These are phyloP conservation scores for Glyphotaelius pellucidus DNA, from an alignment of 2,888 invertebrate genomes.

Conservation along the genomic window DNA sequence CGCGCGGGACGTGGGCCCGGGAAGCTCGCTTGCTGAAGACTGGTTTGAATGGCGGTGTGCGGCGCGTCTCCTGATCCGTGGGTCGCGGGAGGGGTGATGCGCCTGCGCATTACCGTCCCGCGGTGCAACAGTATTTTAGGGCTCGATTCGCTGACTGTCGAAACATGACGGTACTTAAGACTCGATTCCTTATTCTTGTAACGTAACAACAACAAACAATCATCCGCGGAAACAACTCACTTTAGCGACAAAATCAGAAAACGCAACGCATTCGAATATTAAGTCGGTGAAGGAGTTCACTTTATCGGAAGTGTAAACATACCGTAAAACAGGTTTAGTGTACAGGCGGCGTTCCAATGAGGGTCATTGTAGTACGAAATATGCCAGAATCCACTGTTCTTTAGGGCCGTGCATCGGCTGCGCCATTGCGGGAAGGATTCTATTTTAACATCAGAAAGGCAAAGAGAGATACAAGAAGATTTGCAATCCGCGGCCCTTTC, in stretches of 20 bases:
- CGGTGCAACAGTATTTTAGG: too few relatives aligned
- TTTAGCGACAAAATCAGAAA: neutral
- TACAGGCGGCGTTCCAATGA: neutral
- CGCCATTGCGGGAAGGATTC: neutral
- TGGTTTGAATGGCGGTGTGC: too few relatives aligned
- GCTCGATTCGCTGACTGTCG: too few relatives aligned
- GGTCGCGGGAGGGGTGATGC: too few relatives aligned
- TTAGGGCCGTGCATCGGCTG: neutral
- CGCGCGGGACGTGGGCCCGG: too few relatives aligned
- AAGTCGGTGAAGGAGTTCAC: neutral
- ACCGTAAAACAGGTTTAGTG: constrained; percentile 21
- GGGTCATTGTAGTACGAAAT: constrained; percentile 19
- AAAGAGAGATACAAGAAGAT: neutral
- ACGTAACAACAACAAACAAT: too few relatives aligned
- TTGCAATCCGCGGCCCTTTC: neutral
- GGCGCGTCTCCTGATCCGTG: too few relatives aligned
- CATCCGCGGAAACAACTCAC: neutral
- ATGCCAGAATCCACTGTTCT: neutral
- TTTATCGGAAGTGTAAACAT: neutral
- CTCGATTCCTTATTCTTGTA: too few relatives aligned
- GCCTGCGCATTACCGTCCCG: too few relatives aligned
- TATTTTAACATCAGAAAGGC: neutral
- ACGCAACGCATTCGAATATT: neutral
- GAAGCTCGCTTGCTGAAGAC: too few relatives aligned
- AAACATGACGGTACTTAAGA: too few relatives aligned